phyloP scores from a whole-genome alignment of 2,888 invertebrate species.

The Folsomia candida region DNA sequence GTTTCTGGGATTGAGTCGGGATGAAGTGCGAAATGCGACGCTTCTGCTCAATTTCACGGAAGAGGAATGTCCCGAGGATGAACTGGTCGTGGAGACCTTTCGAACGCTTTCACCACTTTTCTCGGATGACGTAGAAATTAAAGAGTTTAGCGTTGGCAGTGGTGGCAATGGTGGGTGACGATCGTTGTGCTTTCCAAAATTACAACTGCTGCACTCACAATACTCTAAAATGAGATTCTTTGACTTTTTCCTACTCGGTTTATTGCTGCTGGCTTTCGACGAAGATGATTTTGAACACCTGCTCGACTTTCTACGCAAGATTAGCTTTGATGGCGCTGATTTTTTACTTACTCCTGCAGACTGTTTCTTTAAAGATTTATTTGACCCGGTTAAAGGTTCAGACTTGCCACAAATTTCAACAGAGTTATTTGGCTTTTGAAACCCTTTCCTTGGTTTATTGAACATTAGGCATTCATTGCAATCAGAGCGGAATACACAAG shows the following conservation, averaged over 20 bases:
- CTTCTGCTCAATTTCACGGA: background rate
- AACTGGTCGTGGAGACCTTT: slow-evolving; percentile 1
- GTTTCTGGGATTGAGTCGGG: background rate
- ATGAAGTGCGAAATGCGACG: slow-evolving; percentile 12
- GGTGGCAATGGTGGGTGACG: background rate
- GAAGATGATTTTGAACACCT: slow-evolving; percentile 16
- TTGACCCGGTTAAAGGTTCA: background rate
- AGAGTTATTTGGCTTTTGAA: slow-evolving; percentile 32
- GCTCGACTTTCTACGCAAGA: slow-evolving; percentile 34
- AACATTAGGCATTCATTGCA: slow-evolving; percentile 36
- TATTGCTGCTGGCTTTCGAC: slow-evolving; percentile 14
- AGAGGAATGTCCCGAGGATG: slow-evolving; percentile 4
- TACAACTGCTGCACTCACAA: slow-evolving; percentile 44
- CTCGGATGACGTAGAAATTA: background rate
- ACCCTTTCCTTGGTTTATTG: slow-evolving; percentile 11
- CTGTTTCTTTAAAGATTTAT: background rate
- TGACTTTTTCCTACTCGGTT: slow-evolving; percentile 23
- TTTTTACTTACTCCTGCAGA: too few species aligned
- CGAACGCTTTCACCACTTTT: background rate
- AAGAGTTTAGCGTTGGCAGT: too few species aligned
- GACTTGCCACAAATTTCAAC: slow-evolving; percentile 32
- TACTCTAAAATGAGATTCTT: slow-evolving; percentile 41
- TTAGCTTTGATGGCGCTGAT: slow-evolving; percentile 8
- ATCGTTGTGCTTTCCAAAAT: slow-evolving; percentile 1
- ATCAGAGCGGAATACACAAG: slow-evolving; percentile 34